Percentiles rank a stretch among this genome's conserved stretches.
phyloP scores from a whole-genome alignment of 2,113 vertebrate species.

The Murina feae region DNA sequence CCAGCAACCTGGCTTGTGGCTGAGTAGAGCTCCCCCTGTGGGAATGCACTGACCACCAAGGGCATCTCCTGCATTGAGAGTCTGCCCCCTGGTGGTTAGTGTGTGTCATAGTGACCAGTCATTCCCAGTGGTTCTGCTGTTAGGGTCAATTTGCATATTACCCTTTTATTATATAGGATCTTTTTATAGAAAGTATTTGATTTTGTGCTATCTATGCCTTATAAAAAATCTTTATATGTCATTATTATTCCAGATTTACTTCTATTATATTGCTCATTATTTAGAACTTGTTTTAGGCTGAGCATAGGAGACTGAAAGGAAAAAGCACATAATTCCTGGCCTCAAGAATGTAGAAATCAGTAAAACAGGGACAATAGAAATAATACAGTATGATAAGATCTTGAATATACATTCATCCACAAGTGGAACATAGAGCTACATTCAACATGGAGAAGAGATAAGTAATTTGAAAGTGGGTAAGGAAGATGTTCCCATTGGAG shows the following conservation, averaged over 20 bases:
- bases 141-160: no score
- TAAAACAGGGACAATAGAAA: not conserved
- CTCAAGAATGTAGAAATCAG: not conserved
- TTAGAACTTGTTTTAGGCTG: not conserved
- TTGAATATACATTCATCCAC: not conserved
- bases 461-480: not conserved
- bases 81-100: no score
- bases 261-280: not conserved
- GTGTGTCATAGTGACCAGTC: no score
- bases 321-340: not conserved
- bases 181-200: not conserved
- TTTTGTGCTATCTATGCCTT: not conserved
- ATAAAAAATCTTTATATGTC: not conserved
- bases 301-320: not conserved
- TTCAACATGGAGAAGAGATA: not conserved
- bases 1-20: no score
- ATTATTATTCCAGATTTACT: not conserved
- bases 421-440: not conserved
- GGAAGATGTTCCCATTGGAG: not conserved
- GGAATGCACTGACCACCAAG: no score
- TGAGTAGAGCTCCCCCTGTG: no score
- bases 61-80: no score
- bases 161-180: no score
- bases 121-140: no score
- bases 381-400: not conserved